Base-by-base conservation (phyloP, 2,113 vertebrate genomes). In the Himantopus leucocephalus region DNA sequence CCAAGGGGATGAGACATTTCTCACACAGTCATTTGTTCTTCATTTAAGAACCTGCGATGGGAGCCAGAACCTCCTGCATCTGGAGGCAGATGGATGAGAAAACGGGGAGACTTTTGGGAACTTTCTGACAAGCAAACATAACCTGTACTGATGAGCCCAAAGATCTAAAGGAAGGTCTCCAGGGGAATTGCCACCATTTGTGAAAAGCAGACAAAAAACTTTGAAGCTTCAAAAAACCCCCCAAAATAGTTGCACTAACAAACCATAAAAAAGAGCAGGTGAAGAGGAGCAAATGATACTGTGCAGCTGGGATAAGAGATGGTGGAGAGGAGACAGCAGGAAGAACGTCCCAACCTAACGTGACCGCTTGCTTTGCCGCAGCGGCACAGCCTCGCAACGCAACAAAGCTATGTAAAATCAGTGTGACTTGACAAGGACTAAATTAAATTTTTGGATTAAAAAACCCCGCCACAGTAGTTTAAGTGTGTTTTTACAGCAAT, bases 201-300 rank as follows among this genome's bases (percentile, higher is more conserved):
- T 26, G 47, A 66, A 62, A 84, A 0, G 10, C 0, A 39, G 53
- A 11, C 2, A 16, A 43, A 78, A 67, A 13, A 8, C 0, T 5
- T 2, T 17, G 29, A 77, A 72, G 68, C 20, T 56, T 63, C 10
- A 34, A 53, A 30, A 64, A 53, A 71, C 14, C 12, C 7, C 60
- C 64, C 41, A 29, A 56, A 73, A 3, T 7, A 12, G 16, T 17
- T 58, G 41, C 19, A 56, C 32, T 63, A 59, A 75, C 8, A 59
- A 68, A 52, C n/a, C 24, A 47, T 29, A 35, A 52, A 85, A 63
- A 85, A 59, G 60, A 81, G 55, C 29, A 90, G 55, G 48, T n/a
- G 48, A 78, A 66, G 78, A 68, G 50, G 17, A 78, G 21, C 52
- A 58, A 85, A n/a, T 37, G 30, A 34, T 8, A 41, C 47, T 4